Base-by-base conservation (phyloP, 2,888 invertebrate genomes). In the Argyresthia goedartella region DNA sequence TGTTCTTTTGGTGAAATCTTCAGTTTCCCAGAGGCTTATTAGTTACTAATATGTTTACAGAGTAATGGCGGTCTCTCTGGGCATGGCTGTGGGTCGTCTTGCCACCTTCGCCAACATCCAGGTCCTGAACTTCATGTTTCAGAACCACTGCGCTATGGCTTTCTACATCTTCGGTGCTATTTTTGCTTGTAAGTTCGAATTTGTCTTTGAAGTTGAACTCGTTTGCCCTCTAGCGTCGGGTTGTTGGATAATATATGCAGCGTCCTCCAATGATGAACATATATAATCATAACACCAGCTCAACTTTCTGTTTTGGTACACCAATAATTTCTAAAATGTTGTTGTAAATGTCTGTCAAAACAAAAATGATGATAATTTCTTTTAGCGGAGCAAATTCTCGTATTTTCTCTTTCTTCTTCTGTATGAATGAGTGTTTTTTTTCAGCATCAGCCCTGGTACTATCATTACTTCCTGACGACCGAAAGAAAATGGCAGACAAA, bases 21-120 rank as follows among this genome's bases (percentile, higher is more conserved):
- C 25, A 25, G 25, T 6, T 25, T 25, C 25, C 25, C 25, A 25
- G 3, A 25, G 25, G 41, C n/a, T 8, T 41, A 15, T 44, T 16
- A 16, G 13, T 13, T 25, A 33, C 53, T 44, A 8, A 25, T 25
- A 4, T 25, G 25, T 25, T 74, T 74, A 57, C 64, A 90, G 89
- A 55, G 90, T 89, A 0, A 74, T 90, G 56, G 90, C 91, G 0
- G 78, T 91, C 14, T 89, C 90, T 15, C 65, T 90, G 39, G 80
- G 87, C 3, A 73, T 89, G 59, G 88, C 88, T 15, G 79, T 84
- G 1, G 90, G 90, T 10, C 79, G 91, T 56, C 59, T 90, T 0
- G 89, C 88, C 4, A 88, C 88, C 0, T 88, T 91, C 60, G 75
- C 82, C 0, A 88, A 90, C 44, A 89, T 91, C 58, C 72, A 90